Evolutionary conservation across 2,797 vertebrate species (phyloP).

Genomic region (Hydrophis major): DNA sequence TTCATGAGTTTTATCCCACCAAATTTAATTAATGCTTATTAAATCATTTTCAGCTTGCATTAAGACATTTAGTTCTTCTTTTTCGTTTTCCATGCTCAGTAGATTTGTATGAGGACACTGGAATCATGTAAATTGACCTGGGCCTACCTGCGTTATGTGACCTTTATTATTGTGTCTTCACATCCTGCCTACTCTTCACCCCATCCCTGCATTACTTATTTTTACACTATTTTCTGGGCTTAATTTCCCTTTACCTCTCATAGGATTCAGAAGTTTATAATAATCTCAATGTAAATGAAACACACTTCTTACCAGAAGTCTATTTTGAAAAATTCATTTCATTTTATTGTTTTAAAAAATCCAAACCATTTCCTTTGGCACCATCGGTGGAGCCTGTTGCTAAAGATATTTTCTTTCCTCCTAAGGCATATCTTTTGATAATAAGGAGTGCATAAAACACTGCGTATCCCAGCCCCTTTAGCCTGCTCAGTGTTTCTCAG

Average conservation of each 20-base stretch:
- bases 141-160: background rate
- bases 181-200: background rate
- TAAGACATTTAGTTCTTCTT: background rate
- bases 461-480: background rate
- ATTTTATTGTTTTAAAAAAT: background rate
- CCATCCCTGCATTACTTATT: background rate
- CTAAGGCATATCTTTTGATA: background rate
- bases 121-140: background rate
- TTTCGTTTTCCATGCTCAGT: background rate
- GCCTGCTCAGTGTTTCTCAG: background rate
- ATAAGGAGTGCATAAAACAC: background rate
- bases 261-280: background rate
- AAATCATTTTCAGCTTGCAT: background rate
- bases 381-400: background rate
- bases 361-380: background rate
- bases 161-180: background rate
- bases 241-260: background rate
- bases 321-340: background rate
- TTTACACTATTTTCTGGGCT: background rate
- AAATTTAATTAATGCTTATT: background rate
- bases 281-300: background rate
- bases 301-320: background rate
- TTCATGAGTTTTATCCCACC: background rate
- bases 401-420: background rate
- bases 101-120: background rate